phyloP scores from a whole-genome alignment of 2,888 invertebrate genomes.

The Mayetiola destructor region DNA sequence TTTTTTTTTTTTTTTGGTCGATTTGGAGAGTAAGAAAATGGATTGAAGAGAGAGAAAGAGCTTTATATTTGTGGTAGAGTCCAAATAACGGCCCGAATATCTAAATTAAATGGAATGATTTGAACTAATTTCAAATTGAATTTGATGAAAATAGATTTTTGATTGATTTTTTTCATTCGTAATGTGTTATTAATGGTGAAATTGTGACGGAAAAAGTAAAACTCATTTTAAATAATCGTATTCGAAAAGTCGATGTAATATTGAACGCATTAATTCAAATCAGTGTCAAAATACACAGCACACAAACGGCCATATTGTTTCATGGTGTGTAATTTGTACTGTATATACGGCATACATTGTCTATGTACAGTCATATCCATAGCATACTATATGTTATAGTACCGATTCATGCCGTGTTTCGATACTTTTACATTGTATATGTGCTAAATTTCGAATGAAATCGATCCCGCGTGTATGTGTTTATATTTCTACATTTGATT shows the following conservation, averaged over 20 bases:
- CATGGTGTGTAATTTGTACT: too few species aligned
- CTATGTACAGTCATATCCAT: conserved; percentile 8
- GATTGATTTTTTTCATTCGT: neutral
- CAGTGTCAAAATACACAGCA: neutral
- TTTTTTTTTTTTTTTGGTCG: too few species aligned
- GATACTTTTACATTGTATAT: neutral
- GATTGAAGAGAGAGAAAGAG: neutral
- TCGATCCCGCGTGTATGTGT: too few species aligned
- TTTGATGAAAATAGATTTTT: neutral
- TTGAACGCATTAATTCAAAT: neutral
- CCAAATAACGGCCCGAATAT: neutral
- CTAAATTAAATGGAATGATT: neutral
- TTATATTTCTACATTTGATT: too few species aligned
- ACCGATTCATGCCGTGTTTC: neutral
- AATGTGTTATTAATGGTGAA: neutral
- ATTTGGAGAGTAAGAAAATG: neutral
- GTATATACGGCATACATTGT: too few species aligned
- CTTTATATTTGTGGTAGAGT: neutral
- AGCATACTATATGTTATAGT: conserved; percentile 13
- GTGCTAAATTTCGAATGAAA: too few species aligned
- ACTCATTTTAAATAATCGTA: neutral
- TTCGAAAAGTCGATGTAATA: neutral
- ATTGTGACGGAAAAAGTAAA: neutral
- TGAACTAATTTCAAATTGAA: neutral
- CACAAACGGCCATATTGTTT: neutral